Percentiles rank a stretch among this genome's conserved stretches.
Evolutionary conservation across 2,888 invertebrate genomes (phyloP).

Genomic region (Euspilapteryx auroguttella): DNA sequence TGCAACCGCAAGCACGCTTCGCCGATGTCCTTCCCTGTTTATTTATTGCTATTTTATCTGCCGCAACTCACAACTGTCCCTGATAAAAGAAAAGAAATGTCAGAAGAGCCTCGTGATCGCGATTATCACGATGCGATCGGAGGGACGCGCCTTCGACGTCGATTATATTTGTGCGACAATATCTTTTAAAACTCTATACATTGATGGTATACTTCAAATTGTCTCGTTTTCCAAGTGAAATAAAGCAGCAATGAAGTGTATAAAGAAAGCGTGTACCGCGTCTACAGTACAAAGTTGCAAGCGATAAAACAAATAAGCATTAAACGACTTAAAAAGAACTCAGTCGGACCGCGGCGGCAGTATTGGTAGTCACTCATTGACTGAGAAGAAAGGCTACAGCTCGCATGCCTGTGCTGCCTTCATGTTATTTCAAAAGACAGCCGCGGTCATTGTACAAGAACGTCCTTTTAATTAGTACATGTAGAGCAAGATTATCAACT

Average conservation of each 20-base stretch:
- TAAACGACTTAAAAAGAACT: slow-evolving; percentile 30
- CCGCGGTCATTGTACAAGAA: slow-evolving; percentile 45
- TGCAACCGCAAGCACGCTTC: slow-evolving; percentile 39
- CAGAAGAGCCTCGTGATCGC: slow-evolving; percentile 40
- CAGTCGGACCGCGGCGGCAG: slow-evolving; percentile 29
- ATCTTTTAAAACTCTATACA: not conserved
- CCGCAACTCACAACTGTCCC: slow-evolving; percentile 38
- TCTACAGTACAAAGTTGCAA: too few species aligned
- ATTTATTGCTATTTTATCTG: slow-evolving; percentile 55
- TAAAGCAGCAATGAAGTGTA: slow-evolving; percentile 16
- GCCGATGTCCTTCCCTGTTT: slow-evolving; percentile 34
- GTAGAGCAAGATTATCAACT: slow-evolving; percentile 43
- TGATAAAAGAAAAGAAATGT: slow-evolving; percentile 57
- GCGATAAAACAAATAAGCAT: slow-evolving; percentile 33
- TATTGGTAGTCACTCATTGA: slow-evolving; percentile 42
- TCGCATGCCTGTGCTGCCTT: slow-evolving; percentile 21
- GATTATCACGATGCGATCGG: slow-evolving; percentile 50
- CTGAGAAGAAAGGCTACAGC: slow-evolving; percentile 28
- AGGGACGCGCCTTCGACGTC: slow-evolving; percentile 13
- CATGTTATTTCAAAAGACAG: slow-evolving; percentile 29
- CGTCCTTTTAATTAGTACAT: slow-evolving; percentile 53
- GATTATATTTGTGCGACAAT: too few species aligned
- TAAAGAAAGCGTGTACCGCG: slow-evolving; percentile 2
- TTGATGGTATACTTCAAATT: too few species aligned
- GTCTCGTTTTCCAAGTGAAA: too few species aligned